Base-by-base conservation (phyloP, 2,113 vertebrate genomes). In the Pogonocichla stellata region DNA sequence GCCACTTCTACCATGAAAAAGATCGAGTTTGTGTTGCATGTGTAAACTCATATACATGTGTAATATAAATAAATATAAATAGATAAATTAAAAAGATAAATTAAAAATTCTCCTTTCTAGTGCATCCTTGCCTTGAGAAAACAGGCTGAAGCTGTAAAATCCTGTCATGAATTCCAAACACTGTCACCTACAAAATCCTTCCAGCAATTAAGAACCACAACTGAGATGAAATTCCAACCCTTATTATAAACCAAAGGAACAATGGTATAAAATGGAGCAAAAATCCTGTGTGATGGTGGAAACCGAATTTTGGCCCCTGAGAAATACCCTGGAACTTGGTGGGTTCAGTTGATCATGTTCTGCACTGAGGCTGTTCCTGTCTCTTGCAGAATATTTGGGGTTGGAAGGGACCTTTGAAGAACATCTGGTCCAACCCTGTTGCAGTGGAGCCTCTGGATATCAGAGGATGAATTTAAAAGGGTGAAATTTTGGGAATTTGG, bases 11-110 rank as follows among this genome's bases (percentile, higher is more conserved):
- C 56, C 22, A 1, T 7, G 34, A 33, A 18, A 25, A 20, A 34
- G 26, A 25, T 26, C 38, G 4, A 13, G 14, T 43, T 24, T 4
- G 17, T 70, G n/a, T 23, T 8, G 0, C 9, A 2, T 2, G 3
- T 16, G 1, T 4, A 14, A 18, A 6, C 17, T 42, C 51, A 1
- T 6, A 7, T 3, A 7, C 2, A 1, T 5, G 8, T 4, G 24
- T 47, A 61, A 47, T 18, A 47, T n/a, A 66, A 77, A 36, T 0
- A 36, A 45, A n/a, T n/a, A n/a, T n/a, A n/a, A n/a, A n/a, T n/a
- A n/a, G n/a, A 43, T 38, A 22, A 24, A 11, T 51, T 38, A 38
- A n/a, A n/a, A n/a, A n/a, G n/a, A 26, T 36, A 36, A 36, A 38
- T 38, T 38, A 40, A 40, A 53, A 50, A 0, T 70, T 75, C 25